Base-by-base conservation (phyloP, 2,888 invertebrate species). In the Melanchra persicariae region DNA sequence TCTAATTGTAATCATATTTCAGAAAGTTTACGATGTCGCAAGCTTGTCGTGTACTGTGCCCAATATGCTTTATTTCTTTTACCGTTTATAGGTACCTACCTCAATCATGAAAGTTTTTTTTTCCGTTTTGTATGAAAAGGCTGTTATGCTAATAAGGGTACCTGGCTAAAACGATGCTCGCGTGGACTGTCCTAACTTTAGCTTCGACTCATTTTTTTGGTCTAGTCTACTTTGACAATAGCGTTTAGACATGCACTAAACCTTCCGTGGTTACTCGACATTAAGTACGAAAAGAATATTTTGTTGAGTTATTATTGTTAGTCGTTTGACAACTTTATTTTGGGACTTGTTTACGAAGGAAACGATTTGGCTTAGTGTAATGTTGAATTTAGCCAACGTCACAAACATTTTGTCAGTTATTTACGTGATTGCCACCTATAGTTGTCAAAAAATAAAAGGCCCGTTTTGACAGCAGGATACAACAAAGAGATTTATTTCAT, bases 241-340 rank as follows among this genome's bases (percentile, higher is more conserved):
- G 74, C 62, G 9, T 66, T 70, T 68, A 70, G 79, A 70, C 82
- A 82, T 82, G 80, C 74, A 78, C 64, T 57, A 30, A 60, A 26
- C 34, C 10, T 52, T 70, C 43, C 81, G 80, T 81, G 83, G 49
- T 45, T 24, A 76, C 24, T 34, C 3, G 34, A 68, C 76, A 83
- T 81, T 76, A 76, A 58, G 15, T 17, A 19, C 15, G 51, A 59
- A 15, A 19, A 24, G 17, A 69, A 65, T 47, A 68, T 82, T n/a
- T 81, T 24, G 58, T 34, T 60, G 52, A 64, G 54, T 57, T 71
- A 72, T 60, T 57, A 47, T 40, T 30, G 52, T 55, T 47, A 7
- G 34, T 65, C 47, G 1, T n/a, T n/a, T 59, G 43, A 81, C 26
- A 22, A 40, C 62, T 78, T 34, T 57, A 30, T 61, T 72, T 60